Evolutionary conservation across 2,888 invertebrate species (phyloP).

Genomic region (Euzophera pinguis): DNA sequence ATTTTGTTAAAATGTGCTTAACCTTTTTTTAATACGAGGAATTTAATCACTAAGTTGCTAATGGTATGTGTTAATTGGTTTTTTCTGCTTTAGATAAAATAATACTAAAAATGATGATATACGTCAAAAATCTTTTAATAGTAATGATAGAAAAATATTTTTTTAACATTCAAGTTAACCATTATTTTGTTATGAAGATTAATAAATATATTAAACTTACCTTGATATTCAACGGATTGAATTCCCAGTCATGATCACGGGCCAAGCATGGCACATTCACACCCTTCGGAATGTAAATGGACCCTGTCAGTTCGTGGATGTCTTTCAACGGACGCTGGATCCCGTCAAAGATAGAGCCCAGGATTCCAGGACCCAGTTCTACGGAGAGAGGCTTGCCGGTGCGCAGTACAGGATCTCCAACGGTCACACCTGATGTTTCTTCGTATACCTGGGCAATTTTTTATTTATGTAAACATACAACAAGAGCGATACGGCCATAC

Average conservation of each 20-base stretch:
- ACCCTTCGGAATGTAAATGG: constrained; percentile 99
- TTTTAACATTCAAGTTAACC: no score
- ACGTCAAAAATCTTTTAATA: no score
- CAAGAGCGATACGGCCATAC: no score
- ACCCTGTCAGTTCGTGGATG: constrained; percentile 94
- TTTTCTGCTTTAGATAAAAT: no score
- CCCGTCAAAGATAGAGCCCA: constrained; percentile 99
- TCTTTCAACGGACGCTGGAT: constrained; percentile 99
- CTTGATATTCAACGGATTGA: constrained; percentile 90
- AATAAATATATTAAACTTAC: constrained; percentile 45
- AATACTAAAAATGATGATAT: no score
- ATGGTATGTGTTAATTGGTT: no score
- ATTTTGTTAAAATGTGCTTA: no score
- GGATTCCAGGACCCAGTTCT: constrained; percentile 98
- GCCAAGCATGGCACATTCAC: constrained; percentile 96
- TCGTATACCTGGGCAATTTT: constrained; percentile 86
- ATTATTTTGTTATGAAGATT: no score
- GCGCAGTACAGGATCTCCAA: constrained; percentile 98
- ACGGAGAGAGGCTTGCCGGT: constrained; percentile 99
- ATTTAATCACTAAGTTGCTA: no score
- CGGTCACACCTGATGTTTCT: constrained; percentile 98
- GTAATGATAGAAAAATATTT: no score
- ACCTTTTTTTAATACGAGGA: no score
- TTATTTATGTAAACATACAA: no score
- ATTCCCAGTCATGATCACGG: constrained; percentile 93